Percentiles rank a stretch among this genome's conserved stretches.
Evolutionary conservation across 2,113 vertebrate species (phyloP).

Genomic region (Bagarius yarrelli): DNA sequence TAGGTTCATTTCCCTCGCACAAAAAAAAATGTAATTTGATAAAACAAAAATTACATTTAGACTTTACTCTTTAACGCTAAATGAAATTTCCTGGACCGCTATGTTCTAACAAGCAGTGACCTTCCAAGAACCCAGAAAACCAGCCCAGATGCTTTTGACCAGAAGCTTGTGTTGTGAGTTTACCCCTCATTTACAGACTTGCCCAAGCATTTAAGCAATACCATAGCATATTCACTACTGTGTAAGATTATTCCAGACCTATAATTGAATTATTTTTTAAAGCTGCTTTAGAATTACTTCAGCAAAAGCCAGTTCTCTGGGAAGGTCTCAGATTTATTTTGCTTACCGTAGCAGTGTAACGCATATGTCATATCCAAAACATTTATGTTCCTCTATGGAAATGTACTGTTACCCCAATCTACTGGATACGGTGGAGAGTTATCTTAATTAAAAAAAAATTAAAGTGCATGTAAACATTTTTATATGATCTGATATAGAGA

Average conservation of each 20-base stretch:
- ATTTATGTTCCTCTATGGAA: conserved; percentile 11
- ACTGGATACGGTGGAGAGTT: conserved; percentile 21
- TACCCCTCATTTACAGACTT: conserved; percentile 49
- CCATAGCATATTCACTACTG: conserved; percentile 42
- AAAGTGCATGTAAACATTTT: not conserved
- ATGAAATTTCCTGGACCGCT: conserved; percentile 52
- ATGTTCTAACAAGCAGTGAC: conserved; percentile 48
- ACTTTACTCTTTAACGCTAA: conserved; percentile 35
- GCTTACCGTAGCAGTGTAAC: conserved; percentile 43
- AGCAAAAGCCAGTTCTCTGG: conserved; percentile 20
- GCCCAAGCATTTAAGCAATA: conserved; percentile 48
- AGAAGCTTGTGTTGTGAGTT: conserved; percentile 42
- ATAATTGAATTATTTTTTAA: conserved; percentile 34
- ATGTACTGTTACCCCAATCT: conserved; percentile 49
- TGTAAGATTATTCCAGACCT: conserved; percentile 40
- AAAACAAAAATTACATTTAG: conserved; percentile 47
- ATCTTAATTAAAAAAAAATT: conserved; percentile 26
- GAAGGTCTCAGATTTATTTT: conserved; percentile 16
- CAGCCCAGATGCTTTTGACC: conserved; percentile 37
- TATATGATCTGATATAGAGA: conserved; percentile 22
- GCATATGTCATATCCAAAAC: conserved; percentile 40
- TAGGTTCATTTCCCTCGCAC: not conserved
- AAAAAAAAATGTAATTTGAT: not conserved
- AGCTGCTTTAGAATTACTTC: conserved; percentile 19
- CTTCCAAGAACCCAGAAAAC: conserved; percentile 53